These are phyloP conservation scores for Paedocypris micromegethes DNA, from an alignment of 2,797 vertebrate genomes.

Conservation along the genomic window DNA sequence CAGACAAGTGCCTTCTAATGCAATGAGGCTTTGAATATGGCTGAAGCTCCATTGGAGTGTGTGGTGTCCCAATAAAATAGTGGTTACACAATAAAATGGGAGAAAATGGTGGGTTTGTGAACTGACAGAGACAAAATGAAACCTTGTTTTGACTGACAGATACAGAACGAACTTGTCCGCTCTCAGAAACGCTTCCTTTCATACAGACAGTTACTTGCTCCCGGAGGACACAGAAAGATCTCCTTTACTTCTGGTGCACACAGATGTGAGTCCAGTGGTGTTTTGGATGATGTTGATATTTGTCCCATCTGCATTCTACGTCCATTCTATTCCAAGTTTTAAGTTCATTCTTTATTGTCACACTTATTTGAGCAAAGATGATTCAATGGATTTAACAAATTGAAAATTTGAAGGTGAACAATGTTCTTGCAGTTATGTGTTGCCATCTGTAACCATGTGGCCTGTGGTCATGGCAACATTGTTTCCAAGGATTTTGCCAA, in stretches of 20 bases:
- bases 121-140: slow-evolving; percentile 23
- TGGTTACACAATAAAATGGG: slow-evolving; percentile 16
- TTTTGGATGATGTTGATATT: neutral
- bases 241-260: slow-evolving; percentile 3
- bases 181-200: slow-evolving; percentile 26
- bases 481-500: slow-evolving; percentile 50
- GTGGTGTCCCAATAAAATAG: too few relatives aligned
- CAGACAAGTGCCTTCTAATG: too few relatives aligned
- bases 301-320: too few relatives aligned
- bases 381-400: too few relatives aligned
- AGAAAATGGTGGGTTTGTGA: slow-evolving; percentile 8
- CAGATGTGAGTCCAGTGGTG: slow-evolving; percentile 3
- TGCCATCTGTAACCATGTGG: slow-evolving; percentile 39
- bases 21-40: too few relatives aligned
- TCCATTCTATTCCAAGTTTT: too few relatives aligned
- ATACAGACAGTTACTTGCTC: slow-evolving; percentile 18
- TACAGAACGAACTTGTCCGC: slow-evolving; percentile 28
- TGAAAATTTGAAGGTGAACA: too few relatives aligned
- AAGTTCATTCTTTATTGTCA: too few relatives aligned
- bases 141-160: slow-evolving; percentile 37
- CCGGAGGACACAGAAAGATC: slow-evolving; percentile 3
- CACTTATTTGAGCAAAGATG: too few relatives aligned
- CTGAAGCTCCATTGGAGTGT: too few relatives aligned
- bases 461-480: slow-evolving; percentile 46
- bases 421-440: slow-evolving; percentile 45